Evolutionary conservation across 2,888 invertebrate genomes (phyloP), one percentile per base, ranked within the genome.

Genomic region (Malthinus flaveolus): DNA sequence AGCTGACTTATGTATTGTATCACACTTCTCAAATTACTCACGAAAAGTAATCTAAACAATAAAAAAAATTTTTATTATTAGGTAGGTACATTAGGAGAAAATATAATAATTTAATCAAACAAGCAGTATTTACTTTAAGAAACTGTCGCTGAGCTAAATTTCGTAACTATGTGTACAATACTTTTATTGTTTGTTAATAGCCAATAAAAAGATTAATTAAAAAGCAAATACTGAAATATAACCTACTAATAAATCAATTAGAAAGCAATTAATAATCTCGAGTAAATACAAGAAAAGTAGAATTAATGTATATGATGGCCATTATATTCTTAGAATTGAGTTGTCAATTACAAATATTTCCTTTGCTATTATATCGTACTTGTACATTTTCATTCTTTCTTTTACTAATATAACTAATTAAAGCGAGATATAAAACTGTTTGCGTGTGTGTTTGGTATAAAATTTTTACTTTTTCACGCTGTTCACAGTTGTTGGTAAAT

Each of bases 261-360:
- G 73, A 73, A 72, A 73, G 65, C 75, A 69, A 76, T 76, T 75
- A 76, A 74, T 75, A 74, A 75, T 73, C 69, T 67, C 69, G 68
- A 69, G 67, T 65, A 73, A 72, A 73, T 68, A 73, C 66, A 64
- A 71, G 68, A 68, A 72, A 69, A 61, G 44, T 61, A 46, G 56
- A 56, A 52, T 60, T 62, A 59, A 65, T 60, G 65, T 65, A 63
- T 53, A 52, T 49, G 50, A 32, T 15, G 42, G 59, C 59, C 61
- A 60, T 65, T 63, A 63, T 62, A 61, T 61, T 61, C 39, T 46
- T 49, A 55, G 61, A 59, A 63, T 63, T 60, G 61, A 62, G 56
- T 56, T 62, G 59, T 63, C 63, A 62, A 61, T 63, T 62, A 59
- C 59, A 56, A 62, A 62, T 56, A 62, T 58, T 50, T 46, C 49